These are phyloP conservation scores for Aldrovandia affinis DNA, from an alignment of 2,797 vertebrate genomes.

Conservation along the genomic window DNA sequence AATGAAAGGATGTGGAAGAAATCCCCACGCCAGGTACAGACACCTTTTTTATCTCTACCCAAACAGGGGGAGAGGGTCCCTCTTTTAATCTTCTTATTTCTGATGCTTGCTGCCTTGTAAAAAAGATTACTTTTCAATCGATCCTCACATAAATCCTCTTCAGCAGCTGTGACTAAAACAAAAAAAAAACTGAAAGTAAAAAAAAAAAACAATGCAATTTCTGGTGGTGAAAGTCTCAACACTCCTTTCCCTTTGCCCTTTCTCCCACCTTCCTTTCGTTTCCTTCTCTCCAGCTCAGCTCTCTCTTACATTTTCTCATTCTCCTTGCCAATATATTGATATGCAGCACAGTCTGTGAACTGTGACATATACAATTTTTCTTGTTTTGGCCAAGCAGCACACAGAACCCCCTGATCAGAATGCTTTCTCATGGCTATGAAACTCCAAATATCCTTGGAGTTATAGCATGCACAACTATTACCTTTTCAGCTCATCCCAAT, in stretches of 20 bases:
- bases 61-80: constrained; percentile 19
- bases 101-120: constrained; percentile 15
- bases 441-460: background rate
- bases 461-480: background rate
- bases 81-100: constrained; percentile 25
- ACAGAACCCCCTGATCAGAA: background rate
- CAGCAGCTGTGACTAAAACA: constrained; percentile 19
- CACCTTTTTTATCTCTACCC: constrained; percentile 22
- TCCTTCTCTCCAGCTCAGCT: background rate
- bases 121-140: constrained; percentile 26
- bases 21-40: background rate
- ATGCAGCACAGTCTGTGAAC: constrained; percentile 4
- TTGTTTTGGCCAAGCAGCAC: background rate
- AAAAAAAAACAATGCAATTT: constrained; percentile 6
- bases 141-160: constrained; percentile 23
- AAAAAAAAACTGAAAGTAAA: background rate
- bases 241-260: background rate
- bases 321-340: constrained; percentile 2
- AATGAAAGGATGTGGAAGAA: constrained; percentile 18
- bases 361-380: background rate
- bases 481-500: background rate
- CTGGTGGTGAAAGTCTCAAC: background rate
- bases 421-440: background rate
- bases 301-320: background rate
- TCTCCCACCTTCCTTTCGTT: background rate